These are phyloP conservation scores for Drosophila colorata DNA, from an alignment of 2,888 invertebrate genomes.

Conservation along the genomic window DNA sequence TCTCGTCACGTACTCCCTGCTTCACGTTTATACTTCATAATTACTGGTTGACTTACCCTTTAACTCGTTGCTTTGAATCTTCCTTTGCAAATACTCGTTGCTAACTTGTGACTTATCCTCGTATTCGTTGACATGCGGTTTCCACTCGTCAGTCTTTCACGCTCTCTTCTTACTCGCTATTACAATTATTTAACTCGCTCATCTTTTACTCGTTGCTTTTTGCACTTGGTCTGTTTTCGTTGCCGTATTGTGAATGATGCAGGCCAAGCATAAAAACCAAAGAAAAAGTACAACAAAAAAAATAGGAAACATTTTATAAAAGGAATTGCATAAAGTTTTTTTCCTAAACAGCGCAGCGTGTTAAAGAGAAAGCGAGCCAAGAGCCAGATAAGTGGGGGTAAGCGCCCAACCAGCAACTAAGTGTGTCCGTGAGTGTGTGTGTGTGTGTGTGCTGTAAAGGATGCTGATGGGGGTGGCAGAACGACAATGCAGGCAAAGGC, in stretches of 20 bases:
- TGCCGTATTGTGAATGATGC: constrained; percentile 46
- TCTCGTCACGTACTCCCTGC: too few relatives aligned
- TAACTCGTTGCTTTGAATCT: too few relatives aligned
- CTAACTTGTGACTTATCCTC: too few relatives aligned
- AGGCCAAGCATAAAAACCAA: constrained; percentile 23
- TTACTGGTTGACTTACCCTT: too few relatives aligned
- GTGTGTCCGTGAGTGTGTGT: neutral
- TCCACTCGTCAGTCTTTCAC: too few relatives aligned
- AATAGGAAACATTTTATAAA: constrained; percentile 66
- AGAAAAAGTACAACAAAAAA: constrained; percentile 22
- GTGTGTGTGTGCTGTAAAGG: neutral
- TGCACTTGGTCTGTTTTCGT: neutral
- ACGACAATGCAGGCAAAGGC: constrained; percentile 63
- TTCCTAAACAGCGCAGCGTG: constrained; percentile 49
- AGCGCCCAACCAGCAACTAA: constrained; percentile 3
- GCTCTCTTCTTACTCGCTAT: neutral
- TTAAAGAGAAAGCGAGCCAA: constrained; percentile 49
- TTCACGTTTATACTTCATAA: too few relatives aligned
- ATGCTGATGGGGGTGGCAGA: neutral
- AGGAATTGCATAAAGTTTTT: constrained; percentile 71
- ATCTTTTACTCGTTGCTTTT: neutral
- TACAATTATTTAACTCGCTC: neutral
- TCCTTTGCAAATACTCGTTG: too few relatives aligned
- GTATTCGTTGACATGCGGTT: too few relatives aligned
- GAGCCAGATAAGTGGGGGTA: neutral